Percentiles rank a stretch among this genome's conserved stretches.
Conservation (phyloP, 2,797 vertebrate genomes). For the Siniperca obscura region DNA sequence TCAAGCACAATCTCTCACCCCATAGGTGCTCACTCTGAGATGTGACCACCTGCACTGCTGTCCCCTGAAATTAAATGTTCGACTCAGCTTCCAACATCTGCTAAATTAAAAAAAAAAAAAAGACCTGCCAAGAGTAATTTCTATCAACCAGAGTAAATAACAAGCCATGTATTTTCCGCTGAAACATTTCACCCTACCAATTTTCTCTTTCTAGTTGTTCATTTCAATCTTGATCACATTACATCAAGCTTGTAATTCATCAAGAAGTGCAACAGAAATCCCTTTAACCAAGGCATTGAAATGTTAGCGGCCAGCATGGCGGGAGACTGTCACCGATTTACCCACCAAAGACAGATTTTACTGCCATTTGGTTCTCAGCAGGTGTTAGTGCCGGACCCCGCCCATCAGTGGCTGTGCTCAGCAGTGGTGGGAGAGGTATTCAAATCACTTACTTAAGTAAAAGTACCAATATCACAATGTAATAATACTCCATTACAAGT, state of each 20-base stretch:
- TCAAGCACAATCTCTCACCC: slow-evolving; percentile 20
- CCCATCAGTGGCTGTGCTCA: neutral
- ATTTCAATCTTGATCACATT: slow-evolving; percentile 16
- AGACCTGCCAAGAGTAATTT: slow-evolving; percentile 26
- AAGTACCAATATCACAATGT: neutral
- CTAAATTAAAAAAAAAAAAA: slow-evolving; percentile 10
- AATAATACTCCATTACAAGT: too few relatives aligned
- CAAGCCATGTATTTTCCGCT: neutral
- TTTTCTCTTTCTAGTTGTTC: neutral
- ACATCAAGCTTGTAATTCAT: slow-evolving; percentile 21
- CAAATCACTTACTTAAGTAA: neutral
- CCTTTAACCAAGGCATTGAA: neutral
- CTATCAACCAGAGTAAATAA: slow-evolving; percentile 30
- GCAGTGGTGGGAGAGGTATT: neutral
- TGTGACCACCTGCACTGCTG: slow-evolving; percentile 20
- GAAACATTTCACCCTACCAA: neutral
- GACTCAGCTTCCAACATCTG: slow-evolving; percentile 22
- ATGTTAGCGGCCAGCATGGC: neutral
- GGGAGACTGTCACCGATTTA: slow-evolving; percentile 3
- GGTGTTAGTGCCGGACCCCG: neutral
- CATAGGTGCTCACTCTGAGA: slow-evolving; percentile 12
- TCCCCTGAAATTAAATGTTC: slow-evolving; percentile 42
- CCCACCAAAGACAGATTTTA: slow-evolving; percentile 15
- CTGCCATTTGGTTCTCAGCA: slow-evolving; percentile 20
- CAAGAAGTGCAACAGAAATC: neutral